A percentile compares a stretch with the other conserved stretches of the same genome.
Conservation (phyloP, 2,888 invertebrate genomes). For the Hyles lineata region DNA sequence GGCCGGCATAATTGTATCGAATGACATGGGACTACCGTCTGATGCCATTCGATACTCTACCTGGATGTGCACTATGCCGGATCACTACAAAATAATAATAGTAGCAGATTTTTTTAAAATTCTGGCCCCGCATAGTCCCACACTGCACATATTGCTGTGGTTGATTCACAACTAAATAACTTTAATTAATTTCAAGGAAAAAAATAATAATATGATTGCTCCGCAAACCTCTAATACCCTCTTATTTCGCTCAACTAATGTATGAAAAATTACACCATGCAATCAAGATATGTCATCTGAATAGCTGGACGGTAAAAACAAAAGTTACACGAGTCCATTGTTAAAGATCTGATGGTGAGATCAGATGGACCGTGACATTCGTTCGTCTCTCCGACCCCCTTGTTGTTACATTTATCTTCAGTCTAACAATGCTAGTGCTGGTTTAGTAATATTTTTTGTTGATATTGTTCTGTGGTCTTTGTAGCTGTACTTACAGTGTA, state of each 20-base stretch:
- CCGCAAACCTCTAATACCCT: too few species aligned
- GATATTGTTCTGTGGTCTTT: neutral
- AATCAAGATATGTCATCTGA: slow-evolving; percentile 38
- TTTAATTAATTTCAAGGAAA: neutral
- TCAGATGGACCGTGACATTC: slow-evolving; percentile 34
- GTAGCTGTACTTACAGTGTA: neutral
- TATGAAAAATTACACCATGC: slow-evolving; percentile 17
- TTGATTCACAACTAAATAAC: too few species aligned
- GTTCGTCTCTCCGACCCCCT: slow-evolving; percentile 39
- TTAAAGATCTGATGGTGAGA: slow-evolving; percentile 42
- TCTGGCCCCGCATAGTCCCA: too few species aligned
- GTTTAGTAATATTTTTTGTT: slow-evolving; percentile 2
- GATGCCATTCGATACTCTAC: too few species aligned
- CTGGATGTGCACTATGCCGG: too few species aligned
- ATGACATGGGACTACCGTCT: too few species aligned
- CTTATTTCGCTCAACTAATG: neutral
- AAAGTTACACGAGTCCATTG: slow-evolving; percentile 36
- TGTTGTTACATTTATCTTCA: slow-evolving; percentile 34
- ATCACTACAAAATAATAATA: too few species aligned
- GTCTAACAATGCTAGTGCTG: slow-evolving; percentile 12
- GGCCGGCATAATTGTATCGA: too few species aligned
- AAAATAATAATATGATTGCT: neutral
- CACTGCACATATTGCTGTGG: too few species aligned
- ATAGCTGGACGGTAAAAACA: slow-evolving; percentile 29
- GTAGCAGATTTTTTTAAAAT: too few species aligned